A percentile compares a stretch with the other conserved stretches of the same genome.
These are phyloP conservation scores for Doris montereyensis DNA, from an alignment of 2,888 invertebrate genomes.

Conservation along the genomic window DNA sequence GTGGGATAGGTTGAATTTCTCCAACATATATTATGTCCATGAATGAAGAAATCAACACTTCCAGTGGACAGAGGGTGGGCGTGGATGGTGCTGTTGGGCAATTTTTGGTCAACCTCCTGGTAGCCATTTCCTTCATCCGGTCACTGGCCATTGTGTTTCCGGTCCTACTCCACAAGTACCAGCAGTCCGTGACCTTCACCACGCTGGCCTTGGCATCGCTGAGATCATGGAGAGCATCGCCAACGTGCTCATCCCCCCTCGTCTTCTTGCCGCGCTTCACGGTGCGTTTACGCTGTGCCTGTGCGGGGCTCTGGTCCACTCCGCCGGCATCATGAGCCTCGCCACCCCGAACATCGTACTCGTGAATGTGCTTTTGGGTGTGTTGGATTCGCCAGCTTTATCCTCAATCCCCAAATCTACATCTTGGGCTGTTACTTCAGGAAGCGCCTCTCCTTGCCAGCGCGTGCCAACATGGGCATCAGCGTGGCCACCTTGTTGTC, in stretches of 20 bases:
- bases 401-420: neutral
- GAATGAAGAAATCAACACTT: no score
- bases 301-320: neutral
- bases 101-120: neutral
- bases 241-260: constrained; percentile 4
- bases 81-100: constrained; percentile 19
- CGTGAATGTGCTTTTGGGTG: constrained; percentile 1
- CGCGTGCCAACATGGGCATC: constrained; percentile 1
- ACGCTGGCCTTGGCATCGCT: constrained; percentile 24
- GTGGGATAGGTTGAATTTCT: no score
- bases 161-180: neutral
- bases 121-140: neutral
- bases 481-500: neutral
- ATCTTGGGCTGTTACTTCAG: constrained; percentile 28
- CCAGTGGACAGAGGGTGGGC: constrained; percentile 34
- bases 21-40: no score
- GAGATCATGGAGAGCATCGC: neutral
- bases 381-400: constrained; percentile 3
- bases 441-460: constrained; percentile 28
- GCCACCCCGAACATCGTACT: constrained; percentile 3
- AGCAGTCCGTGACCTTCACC: constrained; percentile 9
- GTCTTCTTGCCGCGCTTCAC: neutral
- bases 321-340: neutral
- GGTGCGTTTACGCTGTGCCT: neutral
- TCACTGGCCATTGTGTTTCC: constrained; percentile 5